A percentile compares a stretch with the other conserved stretches of the same genome.
phyloP scores from a whole-genome alignment of 2,888 invertebrate genomes.

The Pseudococcus viburni region DNA sequence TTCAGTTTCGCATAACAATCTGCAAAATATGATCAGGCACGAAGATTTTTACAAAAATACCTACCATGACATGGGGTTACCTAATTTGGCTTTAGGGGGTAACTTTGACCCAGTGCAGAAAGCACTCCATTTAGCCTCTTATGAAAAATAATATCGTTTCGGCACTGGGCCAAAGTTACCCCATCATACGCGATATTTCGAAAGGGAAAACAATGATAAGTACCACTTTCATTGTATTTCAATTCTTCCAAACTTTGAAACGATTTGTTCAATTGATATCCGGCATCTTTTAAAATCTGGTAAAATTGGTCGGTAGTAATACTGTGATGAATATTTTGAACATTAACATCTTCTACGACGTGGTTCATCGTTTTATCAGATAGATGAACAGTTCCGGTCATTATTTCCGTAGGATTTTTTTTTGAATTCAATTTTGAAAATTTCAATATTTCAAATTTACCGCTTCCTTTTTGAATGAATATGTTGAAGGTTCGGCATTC shows the following conservation, averaged over 20 bases:
- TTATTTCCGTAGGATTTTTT: neutral
- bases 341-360: neutral
- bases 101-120: no score
- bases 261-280: constrained; percentile 9
- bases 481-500: neutral
- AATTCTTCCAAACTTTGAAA: neutral
- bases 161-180: no score
- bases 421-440: neutral
- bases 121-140: no score
- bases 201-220: neutral
- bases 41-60: no score
- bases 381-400: neutral
- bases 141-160: no score
- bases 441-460: constrained; percentile 44
- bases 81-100: no score
- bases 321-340: neutral
- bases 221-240: neutral
- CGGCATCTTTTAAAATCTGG: neutral
- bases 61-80: no score
- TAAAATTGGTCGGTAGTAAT: constrained; percentile 1
- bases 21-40: neutral
- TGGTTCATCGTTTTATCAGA: neutral
- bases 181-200: no score
- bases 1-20: constrained; percentile 10
- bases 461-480: constrained; percentile 34